Evolutionary conservation across 2,113 vertebrate species (phyloP), one percentile per base, ranked within the genome.

Genomic region (Ardeotis arabs): DNA sequence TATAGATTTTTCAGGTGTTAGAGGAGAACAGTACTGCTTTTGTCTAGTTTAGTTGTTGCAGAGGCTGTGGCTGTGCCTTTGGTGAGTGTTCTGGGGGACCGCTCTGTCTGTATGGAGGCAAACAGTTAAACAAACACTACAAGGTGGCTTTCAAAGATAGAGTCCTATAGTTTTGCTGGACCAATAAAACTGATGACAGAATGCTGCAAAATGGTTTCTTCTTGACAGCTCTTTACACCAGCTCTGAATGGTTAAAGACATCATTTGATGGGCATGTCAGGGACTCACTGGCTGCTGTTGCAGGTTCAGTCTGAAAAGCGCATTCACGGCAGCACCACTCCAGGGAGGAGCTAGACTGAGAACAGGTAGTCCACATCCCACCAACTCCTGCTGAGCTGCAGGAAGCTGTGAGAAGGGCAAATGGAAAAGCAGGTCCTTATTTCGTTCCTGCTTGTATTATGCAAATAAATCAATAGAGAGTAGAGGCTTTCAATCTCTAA

Each of bases 261-360:
- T 29, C 1, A 37, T 49, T 83, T 50, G 14, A 19, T 64, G 47
- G 33, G 52, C 2, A 0, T 6, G 17, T 35, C 25, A 31, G n/a
- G 20, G 47, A 29, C 19, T 69, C 66, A 1, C 19, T 39, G 9
- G 11, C 7, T 76, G 33, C 23, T 50, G 39, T 19, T 31, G 35
- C 50, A 56, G 41, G 16, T 12, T 17, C n/a, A 44, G 20, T 4
- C 2, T 0, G 1, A 5, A 4, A 41, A 14, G 3, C 53, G 22
- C 50, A 17, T 28, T 75, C 21, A 4, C 35, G 28, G 25, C 29
- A n/a, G 31, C 70, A 39, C 37, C 4, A 3, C 33, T 68, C 44
- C 59, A 33, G 8, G 37, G 6, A 47, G 35, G 9, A 72, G 8
- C 15, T 45, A 47, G 33, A 16, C 45, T 44, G 28, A 59, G 22